Evolutionary conservation across 2,113 vertebrate genomes (phyloP).

Genomic region (Chaetodon trifascialis): DNA sequence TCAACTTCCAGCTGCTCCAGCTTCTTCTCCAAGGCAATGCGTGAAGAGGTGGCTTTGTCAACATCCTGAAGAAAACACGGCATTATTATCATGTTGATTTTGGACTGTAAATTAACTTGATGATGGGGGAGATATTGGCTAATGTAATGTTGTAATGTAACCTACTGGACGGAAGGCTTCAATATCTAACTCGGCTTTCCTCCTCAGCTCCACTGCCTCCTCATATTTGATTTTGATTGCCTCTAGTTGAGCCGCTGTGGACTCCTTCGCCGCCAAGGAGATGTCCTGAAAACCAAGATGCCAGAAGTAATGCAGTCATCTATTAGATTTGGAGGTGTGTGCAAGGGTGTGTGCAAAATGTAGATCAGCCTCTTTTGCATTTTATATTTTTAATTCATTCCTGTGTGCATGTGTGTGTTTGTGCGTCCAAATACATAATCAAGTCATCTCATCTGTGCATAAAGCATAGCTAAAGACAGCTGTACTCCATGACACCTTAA

Average conservation of each 20-base stretch:
- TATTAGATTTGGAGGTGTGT: slow-evolving; percentile 57
- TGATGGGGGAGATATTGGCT: not conserved
- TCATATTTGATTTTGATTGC: slow-evolving; percentile 83
- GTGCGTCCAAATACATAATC: slow-evolving; percentile 28
- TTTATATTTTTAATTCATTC: slow-evolving; percentile 21
- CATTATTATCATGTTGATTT: slow-evolving; percentile 1
- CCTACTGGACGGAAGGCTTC: slow-evolving; percentile 85
- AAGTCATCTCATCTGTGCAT: slow-evolving; percentile 65
- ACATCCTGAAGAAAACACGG: slow-evolving; percentile 69
- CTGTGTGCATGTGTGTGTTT: slow-evolving; percentile 15
- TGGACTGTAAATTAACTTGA: not conserved
- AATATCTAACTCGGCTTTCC: slow-evolving; percentile 83
- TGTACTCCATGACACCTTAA: slow-evolving; percentile 65
- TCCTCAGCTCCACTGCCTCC: slow-evolving; percentile 82
- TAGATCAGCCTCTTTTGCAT: slow-evolving; percentile 47
- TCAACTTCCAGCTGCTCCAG: slow-evolving; percentile 84
- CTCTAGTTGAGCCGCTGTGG: slow-evolving; percentile 78
- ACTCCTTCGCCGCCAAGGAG: slow-evolving; percentile 80
- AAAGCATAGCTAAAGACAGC: slow-evolving; percentile 61
- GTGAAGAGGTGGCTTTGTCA: slow-evolving; percentile 75
- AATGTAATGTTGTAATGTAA: slow-evolving; percentile 11
- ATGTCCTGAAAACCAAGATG: slow-evolving; percentile 79
- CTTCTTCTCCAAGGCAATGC: slow-evolving; percentile 80
- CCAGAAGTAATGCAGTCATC: slow-evolving; percentile 47
- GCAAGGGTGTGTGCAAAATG: slow-evolving; percentile 61